Evolutionary conservation across 2,888 invertebrate genomes (phyloP).

Genomic region (Philaethria dido): DNA sequence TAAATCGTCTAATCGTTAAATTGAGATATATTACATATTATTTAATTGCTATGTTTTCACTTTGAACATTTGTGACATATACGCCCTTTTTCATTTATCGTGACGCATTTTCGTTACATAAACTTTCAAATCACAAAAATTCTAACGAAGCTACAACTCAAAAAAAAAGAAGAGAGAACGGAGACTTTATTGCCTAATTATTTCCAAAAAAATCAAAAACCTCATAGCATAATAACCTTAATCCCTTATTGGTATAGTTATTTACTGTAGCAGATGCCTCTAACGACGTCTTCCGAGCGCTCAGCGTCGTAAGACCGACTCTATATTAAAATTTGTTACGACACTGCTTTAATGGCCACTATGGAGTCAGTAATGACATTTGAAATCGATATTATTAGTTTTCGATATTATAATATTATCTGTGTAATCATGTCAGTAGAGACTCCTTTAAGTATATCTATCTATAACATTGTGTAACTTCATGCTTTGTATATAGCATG

Average conservation of each 20-base stretch:
- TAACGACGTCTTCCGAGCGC: constrained; percentile 38
- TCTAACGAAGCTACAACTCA: too few species aligned
- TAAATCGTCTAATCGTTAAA: too few species aligned
- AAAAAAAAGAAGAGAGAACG: background rate
- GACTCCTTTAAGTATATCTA: too few species aligned
- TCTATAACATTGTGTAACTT: too few species aligned
- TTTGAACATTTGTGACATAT: too few species aligned
- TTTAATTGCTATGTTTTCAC: too few species aligned
- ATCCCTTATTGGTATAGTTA: constrained; percentile 30
- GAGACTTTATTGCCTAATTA: background rate
- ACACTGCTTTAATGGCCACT: constrained; percentile 18
- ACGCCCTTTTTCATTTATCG: too few species aligned
- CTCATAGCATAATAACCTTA: constrained; percentile 8
- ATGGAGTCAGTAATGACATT: constrained; percentile 9
- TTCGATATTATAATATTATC: background rate
- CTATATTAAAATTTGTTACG: constrained; percentile 32
- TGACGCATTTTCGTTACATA: too few species aligned
- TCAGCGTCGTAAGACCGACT: constrained; percentile 23
- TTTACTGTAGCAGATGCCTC: constrained; percentile 39
- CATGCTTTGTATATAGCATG: too few species aligned
- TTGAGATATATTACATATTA: too few species aligned
- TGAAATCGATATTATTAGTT: constrained; percentile 21
- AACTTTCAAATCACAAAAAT: too few species aligned
- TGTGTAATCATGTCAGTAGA: too few species aligned
- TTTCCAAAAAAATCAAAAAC: constrained; percentile 13